These are phyloP conservation scores for Hydrozoanthus gracilis DNA, from an alignment of 92 coral and sea anemone species.

Conservation along the genomic window DNA sequence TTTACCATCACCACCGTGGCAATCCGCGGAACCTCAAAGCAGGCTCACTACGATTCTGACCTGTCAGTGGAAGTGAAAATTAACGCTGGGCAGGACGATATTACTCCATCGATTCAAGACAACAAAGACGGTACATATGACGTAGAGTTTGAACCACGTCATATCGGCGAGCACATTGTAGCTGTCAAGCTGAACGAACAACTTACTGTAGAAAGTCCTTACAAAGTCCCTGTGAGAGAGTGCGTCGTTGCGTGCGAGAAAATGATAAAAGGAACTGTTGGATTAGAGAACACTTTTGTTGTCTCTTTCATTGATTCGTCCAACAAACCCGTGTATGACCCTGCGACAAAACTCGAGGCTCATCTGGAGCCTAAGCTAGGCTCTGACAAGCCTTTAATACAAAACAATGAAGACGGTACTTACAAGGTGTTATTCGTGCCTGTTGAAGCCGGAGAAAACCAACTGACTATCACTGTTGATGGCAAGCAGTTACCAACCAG, in stretches of 20 bases:
- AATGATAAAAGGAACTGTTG: conserved; percentile 37
- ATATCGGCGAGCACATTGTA: conserved; percentile 11
- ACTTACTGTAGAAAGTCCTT: conserved; percentile 34
- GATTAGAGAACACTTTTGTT: conserved; percentile 35
- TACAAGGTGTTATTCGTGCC: conserved; percentile 28
- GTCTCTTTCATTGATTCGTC: conserved; percentile 11
- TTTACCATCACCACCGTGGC: conserved; percentile 38
- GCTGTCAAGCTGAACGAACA: conserved; percentile 24
- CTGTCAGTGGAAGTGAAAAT: conserved; percentile 21
- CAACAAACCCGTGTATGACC: conserved; percentile 8
- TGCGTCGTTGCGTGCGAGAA: conserved; percentile 36
- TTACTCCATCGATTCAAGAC: conserved; percentile 10
- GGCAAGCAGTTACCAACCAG: conserved; percentile 28
- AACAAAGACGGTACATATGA: conserved; percentile 24
- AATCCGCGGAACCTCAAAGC: conserved; percentile 33
- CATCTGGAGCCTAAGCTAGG: conserved; percentile 14
- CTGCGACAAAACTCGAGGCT: conserved; percentile 8
- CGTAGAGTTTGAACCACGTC: conserved; percentile 13
- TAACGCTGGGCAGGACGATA: background rate
- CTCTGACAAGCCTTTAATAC: background rate
- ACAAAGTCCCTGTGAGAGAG: conserved; percentile 30
- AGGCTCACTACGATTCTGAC: conserved; percentile 28
- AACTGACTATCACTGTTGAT: conserved; percentile 23
- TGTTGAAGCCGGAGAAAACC: conserved; percentile 20
- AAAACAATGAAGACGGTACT: conserved; percentile 33